A percentile compares a stretch with the other conserved stretches of the same genome.
phyloP scores from a whole-genome alignment of 2,797 vertebrate species.

The Lagocephalus sceleratus region DNA sequence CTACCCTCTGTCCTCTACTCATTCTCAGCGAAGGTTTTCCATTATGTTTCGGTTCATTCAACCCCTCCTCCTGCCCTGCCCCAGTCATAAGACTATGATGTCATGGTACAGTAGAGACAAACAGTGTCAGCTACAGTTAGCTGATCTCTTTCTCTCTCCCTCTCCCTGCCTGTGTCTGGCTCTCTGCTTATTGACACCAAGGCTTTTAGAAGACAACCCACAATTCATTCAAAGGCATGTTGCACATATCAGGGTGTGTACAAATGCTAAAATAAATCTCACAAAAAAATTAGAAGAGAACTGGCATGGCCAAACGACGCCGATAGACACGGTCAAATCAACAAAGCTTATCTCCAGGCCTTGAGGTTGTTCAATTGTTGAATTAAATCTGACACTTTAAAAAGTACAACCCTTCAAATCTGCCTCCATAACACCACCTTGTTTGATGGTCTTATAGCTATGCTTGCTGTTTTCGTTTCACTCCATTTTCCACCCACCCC shows the following conservation, averaged over 20 bases:
- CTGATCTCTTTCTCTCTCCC: slow-evolving; percentile 23
- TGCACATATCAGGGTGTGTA: slow-evolving; percentile 10
- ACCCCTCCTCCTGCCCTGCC: slow-evolving; percentile 67
- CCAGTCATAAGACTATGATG: slow-evolving; percentile 78
- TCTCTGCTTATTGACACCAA: slow-evolving; percentile 24
- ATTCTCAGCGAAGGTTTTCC: slow-evolving; percentile 52
- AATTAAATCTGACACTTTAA: slow-evolving; percentile 48
- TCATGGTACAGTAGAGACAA: slow-evolving; percentile 73
- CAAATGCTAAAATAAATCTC: slow-evolving; percentile 7
- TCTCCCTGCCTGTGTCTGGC: slow-evolving; percentile 9
- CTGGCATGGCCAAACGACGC: background rate
- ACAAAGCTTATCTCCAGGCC: slow-evolving; percentile 3
- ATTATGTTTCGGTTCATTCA: slow-evolving; percentile 59
- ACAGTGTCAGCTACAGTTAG: slow-evolving; percentile 62
- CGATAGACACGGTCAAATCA: slow-evolving; percentile 8
- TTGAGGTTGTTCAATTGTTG: slow-evolving; percentile 1
- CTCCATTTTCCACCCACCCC: slow-evolving; percentile 60
- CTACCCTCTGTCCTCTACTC: slow-evolving; percentile 26
- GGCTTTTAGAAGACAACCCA: slow-evolving; percentile 9
- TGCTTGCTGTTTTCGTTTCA: slow-evolving; percentile 56
- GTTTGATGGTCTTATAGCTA: slow-evolving; percentile 77
- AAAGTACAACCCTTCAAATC: slow-evolving; percentile 37
- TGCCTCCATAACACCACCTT: slow-evolving; percentile 54
- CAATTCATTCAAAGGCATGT: slow-evolving; percentile 18
- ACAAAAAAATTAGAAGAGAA: background rate